Percentiles rank a stretch among this genome's conserved stretches.
phyloP scores from a whole-genome alignment of 2,113 vertebrate genomes.

The Porphyrio hochstetteri region DNA sequence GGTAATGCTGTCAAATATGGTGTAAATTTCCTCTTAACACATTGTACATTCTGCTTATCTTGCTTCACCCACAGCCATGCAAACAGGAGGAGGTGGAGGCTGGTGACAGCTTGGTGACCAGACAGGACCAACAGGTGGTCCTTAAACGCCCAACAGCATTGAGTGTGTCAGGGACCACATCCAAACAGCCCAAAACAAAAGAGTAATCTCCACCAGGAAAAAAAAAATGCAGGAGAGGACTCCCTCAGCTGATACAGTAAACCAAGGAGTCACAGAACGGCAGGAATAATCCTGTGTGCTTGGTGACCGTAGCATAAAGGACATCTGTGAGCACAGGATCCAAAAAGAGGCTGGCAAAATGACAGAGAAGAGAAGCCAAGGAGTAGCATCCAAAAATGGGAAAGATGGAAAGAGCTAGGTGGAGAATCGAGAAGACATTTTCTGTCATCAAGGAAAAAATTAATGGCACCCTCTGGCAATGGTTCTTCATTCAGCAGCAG shows the following conservation, averaged over 20 bases:
- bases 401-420: background rate
- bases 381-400: background rate
- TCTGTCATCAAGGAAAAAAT: background rate
- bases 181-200: background rate
- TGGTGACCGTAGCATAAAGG: background rate
- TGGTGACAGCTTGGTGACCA: constrained; percentile 3
- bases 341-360: background rate
- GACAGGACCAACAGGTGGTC: background rate
- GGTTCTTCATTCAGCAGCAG: background rate
- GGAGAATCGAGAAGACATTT: background rate
- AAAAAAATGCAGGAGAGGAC: background rate
- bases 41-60: background rate
- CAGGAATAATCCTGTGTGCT: background rate
- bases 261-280: background rate
- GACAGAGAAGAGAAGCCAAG: background rate
- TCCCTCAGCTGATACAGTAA: background rate
- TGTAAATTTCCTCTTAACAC: constrained; percentile 27
- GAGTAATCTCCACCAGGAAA: background rate
- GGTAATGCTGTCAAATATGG: constrained; percentile 28
- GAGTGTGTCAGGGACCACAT: background rate
- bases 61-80: background rate
- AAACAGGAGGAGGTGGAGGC: background rate
- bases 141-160: background rate
- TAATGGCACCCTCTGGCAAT: background rate
- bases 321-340: background rate